Conservation (phyloP, 2,888 invertebrate genomes). For the Parapristionchus giblindavisi region DNA sequence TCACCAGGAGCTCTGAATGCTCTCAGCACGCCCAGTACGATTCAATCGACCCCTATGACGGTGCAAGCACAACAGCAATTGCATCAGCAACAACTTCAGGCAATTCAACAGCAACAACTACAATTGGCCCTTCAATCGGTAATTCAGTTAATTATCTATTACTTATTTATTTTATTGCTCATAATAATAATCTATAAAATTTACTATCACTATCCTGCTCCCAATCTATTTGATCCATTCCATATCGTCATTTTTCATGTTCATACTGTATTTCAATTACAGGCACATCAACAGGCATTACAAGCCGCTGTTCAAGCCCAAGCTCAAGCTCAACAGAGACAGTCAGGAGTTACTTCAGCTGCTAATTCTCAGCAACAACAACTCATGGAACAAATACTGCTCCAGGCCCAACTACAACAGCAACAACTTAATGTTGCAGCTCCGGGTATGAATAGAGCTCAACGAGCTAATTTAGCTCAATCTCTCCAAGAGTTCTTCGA, state of each 20-base stretch:
- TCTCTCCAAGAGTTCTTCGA: too few species aligned
- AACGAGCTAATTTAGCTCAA: too few species aligned
- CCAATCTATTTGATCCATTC: too few species aligned
- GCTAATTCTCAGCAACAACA: neutral
- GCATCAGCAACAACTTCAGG: neutral
- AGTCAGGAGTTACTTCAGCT: neutral
- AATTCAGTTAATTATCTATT: too few species aligned
- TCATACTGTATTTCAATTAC: too few species aligned
- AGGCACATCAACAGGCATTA: too few species aligned
- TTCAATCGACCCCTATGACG: neutral
- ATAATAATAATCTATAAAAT: too few species aligned
- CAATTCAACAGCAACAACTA: neutral
- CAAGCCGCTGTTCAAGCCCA: too few species aligned
- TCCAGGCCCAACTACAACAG: neutral
- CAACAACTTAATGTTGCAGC: neutral
- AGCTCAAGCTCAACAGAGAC: neutral
- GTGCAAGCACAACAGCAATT: neutral
- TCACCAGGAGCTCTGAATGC: neutral
- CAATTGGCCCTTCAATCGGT: neutral
- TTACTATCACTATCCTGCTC: too few species aligned
- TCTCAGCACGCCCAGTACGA: neutral
- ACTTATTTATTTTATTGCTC: too few species aligned
- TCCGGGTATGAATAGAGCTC: too few species aligned
- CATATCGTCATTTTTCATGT: too few species aligned
- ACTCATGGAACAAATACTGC: neutral